These are phyloP conservation scores for Myocastor coypus DNA, from an alignment of 2,113 vertebrate species.

Conservation along the genomic window DNA sequence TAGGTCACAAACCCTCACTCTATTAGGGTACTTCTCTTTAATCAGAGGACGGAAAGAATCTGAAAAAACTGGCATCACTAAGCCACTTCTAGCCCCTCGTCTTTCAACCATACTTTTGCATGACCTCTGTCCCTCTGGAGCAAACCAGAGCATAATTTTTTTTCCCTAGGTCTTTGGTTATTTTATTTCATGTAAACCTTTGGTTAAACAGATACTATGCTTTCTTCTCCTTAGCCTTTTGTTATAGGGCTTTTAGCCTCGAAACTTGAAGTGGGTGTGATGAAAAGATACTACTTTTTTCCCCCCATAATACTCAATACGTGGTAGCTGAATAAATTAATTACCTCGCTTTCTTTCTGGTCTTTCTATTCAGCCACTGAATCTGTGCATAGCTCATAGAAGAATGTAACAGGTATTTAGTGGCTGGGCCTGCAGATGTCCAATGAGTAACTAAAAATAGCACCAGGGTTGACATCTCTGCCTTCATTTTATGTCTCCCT, in stretches of 20 bases:
- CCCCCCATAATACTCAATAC: background rate
- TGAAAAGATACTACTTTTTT: background rate
- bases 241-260: background rate
- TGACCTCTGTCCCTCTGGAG: background rate
- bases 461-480: background rate
- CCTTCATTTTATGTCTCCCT: background rate
- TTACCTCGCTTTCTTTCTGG: conserved; percentile 24
- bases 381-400: background rate
- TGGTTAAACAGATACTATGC: background rate
- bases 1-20: background rate
- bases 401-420: background rate
- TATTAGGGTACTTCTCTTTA: background rate
- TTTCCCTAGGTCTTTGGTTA: background rate
- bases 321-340: conserved; percentile 10
- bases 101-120: background rate
- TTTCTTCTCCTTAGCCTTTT: conserved; percentile 21
- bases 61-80: background rate
- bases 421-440: background rate
- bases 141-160: background rate
- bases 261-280: background rate
- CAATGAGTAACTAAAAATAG: background rate
- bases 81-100: background rate
- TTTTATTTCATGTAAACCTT: background rate
- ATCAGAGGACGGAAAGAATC: background rate
- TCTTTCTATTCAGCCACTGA: background rate